phyloP scores from a whole-genome alignment of 2,797 vertebrate species.

The Sebastolobus alascanus region DNA sequence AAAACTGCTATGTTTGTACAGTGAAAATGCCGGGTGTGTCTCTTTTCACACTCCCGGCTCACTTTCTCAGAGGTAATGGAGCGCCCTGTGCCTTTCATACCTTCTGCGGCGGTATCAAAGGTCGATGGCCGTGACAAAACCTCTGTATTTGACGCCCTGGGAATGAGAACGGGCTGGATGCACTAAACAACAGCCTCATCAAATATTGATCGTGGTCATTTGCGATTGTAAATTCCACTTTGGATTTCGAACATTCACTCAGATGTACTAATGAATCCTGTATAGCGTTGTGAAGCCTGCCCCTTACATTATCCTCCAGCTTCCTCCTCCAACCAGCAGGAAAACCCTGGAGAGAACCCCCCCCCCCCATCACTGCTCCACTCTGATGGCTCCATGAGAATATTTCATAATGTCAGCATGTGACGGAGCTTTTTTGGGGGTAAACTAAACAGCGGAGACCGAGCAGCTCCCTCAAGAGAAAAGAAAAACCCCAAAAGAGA shows the following conservation, averaged over 20 bases:
- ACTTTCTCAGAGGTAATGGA: no score
- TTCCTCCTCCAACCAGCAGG: background rate
- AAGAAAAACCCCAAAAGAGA: background rate
- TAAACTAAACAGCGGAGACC: constrained; percentile 13
- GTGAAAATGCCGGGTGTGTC: no score
- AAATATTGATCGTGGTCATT: background rate
- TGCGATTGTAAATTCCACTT: background rate
- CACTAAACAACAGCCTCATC: background rate
- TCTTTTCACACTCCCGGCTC: no score
- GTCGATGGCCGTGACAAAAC: no score
- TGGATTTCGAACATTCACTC: background rate
- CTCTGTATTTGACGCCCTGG: no score
- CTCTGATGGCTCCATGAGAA: constrained; percentile 19
- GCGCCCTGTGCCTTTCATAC: no score
- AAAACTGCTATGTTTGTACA: no score
- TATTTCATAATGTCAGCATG: constrained; percentile 4
- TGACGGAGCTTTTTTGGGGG: background rate
- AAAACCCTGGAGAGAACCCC: constrained; percentile 4
- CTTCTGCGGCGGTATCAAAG: no score
- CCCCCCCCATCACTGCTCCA: background rate
- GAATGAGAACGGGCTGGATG: background rate
- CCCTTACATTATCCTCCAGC: constrained; percentile 1
- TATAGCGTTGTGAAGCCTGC: background rate
- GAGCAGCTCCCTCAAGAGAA: constrained; percentile 6
- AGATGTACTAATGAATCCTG: background rate